Evolutionary conservation across 2,888 invertebrate species (phyloP).

Genomic region (Monoplex corrugatus): DNA sequence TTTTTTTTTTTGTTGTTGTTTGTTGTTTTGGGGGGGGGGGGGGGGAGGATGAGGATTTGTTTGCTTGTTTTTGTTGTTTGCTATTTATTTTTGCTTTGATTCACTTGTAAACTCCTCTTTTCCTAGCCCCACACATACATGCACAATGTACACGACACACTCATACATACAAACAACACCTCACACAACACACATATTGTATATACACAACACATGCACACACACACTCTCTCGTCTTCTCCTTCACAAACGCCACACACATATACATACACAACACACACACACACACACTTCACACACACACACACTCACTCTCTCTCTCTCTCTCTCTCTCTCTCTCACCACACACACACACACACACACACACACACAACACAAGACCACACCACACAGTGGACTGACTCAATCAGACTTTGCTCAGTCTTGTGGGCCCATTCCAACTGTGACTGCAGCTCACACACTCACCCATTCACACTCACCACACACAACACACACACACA

Average conservation of each 20-base stretch:
- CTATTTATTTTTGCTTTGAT: no score
- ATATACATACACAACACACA: neutral
- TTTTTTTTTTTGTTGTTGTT: no score
- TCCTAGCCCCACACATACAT: neutral
- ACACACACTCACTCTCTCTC: neutral
- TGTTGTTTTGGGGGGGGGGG: no score
- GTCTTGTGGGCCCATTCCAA: slow-evolving; percentile 59
- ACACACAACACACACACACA: no score
- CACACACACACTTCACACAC: neutral
- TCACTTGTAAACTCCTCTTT: no score
- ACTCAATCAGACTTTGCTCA: slow-evolving; percentile 57
- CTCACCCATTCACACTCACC: no score
- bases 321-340: no score
- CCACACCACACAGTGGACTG: slow-evolving; percentile 47
- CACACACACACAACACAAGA: neutral
- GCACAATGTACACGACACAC: slow-evolving; percentile 11
- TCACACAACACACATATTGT: neutral
- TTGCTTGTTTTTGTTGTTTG: no score
- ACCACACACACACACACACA: neutral
- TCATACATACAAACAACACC: neutral
- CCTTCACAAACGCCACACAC: neutral
- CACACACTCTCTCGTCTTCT: no score
- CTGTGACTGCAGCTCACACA: slow-evolving; percentile 61
- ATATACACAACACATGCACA: neutral
- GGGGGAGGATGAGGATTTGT: no score